Conservation (phyloP, 2,797 vertebrate species). For the Cirrhinus mrigala region DNA sequence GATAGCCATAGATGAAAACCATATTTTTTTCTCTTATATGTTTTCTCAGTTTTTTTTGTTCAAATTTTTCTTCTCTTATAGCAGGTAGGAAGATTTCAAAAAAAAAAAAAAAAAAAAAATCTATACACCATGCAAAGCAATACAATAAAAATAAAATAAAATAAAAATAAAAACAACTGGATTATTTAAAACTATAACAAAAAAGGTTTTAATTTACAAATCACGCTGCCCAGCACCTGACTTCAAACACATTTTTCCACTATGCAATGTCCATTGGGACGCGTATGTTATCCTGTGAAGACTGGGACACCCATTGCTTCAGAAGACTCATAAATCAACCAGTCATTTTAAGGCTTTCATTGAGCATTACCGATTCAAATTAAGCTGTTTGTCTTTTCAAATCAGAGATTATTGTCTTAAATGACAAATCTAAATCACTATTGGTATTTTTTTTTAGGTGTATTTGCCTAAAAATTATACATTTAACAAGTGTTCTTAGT, state of each 20-base stretch:
- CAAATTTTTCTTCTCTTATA: background rate
- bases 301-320: slow-evolving; percentile 1
- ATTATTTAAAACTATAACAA: background rate
- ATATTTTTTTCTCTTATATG: background rate
- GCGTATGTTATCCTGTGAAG: slow-evolving; percentile 7
- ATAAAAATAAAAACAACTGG: background rate
- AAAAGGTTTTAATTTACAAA: background rate
- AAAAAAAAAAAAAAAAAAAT: background rate
- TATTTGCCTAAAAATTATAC: background rate
- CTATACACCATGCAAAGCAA: background rate
- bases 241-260: background rate
- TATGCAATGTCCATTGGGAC: background rate
- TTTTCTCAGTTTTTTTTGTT: too few relatives aligned
- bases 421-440: background rate
- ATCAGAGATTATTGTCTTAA: background rate
- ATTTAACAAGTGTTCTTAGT: background rate
- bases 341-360: background rate
- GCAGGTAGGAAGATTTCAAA: background rate
- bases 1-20: background rate
- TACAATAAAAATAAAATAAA: background rate
- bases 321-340: background rate
- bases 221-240: background rate
- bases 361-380: background rate
- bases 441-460: background rate
- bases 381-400: background rate